phyloP scores from a whole-genome alignment of 1,140 invertebrate species.

The Macrocentrus cingulum region DNA sequence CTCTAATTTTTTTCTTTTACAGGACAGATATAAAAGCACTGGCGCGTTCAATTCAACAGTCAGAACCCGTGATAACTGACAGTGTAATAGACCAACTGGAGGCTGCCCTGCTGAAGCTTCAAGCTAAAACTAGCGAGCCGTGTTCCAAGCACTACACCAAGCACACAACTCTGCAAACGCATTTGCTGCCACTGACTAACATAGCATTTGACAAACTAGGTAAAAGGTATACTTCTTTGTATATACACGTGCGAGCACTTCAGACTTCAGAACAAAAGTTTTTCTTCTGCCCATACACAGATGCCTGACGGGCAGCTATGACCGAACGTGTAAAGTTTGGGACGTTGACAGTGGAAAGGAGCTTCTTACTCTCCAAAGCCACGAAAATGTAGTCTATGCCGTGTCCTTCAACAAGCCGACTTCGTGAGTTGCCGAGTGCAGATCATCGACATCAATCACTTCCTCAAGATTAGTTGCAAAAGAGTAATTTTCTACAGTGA shows the following conservation, averaged over 20 bases:
- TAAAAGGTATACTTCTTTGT: conserved; percentile 47
- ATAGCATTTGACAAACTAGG: conserved; percentile 66
- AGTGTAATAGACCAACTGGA: conserved; percentile 62
- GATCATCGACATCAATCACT: too few species aligned
- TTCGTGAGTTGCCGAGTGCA: conserved; percentile 62
- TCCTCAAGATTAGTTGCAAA: too few species aligned
- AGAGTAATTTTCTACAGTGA: too few species aligned
- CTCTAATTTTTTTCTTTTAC: conserved; percentile 30
- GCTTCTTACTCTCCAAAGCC: conserved; percentile 69
- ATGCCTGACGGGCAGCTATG: conserved; percentile 81
- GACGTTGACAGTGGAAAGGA: conserved; percentile 73
- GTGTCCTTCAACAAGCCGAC: conserved; percentile 76
- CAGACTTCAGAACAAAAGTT: too few species aligned
- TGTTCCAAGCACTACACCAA: conserved; percentile 66
- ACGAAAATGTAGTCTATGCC: conserved; percentile 79
- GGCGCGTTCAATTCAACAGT: conserved; percentile 54
- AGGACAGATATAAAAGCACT: conserved; percentile 64
- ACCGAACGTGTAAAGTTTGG: conserved; percentile 83
- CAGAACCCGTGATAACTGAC: conserved; percentile 62
- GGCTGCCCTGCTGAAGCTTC: conserved; percentile 58
- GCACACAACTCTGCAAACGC: conserved; percentile 70
- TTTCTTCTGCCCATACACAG: too few species aligned
- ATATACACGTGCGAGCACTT: too few species aligned
- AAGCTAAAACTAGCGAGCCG: conserved; percentile 58
- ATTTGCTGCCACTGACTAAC: conserved; percentile 78